Percentiles rank a stretch among this genome's conserved stretches.
Evolutionary conservation across 1,140 invertebrate species (phyloP).

Genomic region (Sipha flava): DNA sequence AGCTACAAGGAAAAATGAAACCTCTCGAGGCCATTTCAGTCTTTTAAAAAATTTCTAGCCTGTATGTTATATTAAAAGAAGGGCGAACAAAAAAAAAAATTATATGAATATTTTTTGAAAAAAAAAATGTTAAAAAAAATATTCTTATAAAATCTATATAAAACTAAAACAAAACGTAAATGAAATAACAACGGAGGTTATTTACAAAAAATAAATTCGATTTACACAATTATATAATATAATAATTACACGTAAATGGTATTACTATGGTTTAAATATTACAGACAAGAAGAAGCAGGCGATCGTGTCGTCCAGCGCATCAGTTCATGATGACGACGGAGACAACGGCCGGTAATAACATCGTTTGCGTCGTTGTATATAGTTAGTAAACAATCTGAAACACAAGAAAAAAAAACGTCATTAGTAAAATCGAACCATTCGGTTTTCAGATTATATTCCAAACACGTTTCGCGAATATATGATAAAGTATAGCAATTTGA

Average conservation of each 20-base stretch:
- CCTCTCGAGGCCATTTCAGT: conserved; percentile 28
- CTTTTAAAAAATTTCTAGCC: conserved; percentile 31
- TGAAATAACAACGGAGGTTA: conserved; percentile 23
- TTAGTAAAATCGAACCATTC: neutral
- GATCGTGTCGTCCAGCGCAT: neutral
- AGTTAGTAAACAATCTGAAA: neutral
- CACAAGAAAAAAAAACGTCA: neutral
- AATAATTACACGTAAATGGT: neutral
- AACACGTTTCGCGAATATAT: no score
- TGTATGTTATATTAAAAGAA: conserved; percentile 28
- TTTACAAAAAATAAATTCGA: conserved; percentile 27
- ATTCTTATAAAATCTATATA: conserved; percentile 25
- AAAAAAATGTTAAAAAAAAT: neutral
- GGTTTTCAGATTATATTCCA: no score
- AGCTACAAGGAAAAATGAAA: conserved; percentile 24
- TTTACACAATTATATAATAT: conserved; percentile 8
- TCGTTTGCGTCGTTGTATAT: neutral
- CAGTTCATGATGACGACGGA: neutral
- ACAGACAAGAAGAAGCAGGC: conserved; percentile 26
- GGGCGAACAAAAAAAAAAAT: neutral
- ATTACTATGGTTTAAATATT: neutral
- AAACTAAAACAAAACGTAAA: conserved; percentile 22
- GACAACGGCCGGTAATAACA: neutral
- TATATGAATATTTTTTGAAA: neutral
- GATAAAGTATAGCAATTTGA: no score